These are phyloP conservation scores for Petroica traversi DNA, from an alignment of 2,113 vertebrate species.

Conservation along the genomic window DNA sequence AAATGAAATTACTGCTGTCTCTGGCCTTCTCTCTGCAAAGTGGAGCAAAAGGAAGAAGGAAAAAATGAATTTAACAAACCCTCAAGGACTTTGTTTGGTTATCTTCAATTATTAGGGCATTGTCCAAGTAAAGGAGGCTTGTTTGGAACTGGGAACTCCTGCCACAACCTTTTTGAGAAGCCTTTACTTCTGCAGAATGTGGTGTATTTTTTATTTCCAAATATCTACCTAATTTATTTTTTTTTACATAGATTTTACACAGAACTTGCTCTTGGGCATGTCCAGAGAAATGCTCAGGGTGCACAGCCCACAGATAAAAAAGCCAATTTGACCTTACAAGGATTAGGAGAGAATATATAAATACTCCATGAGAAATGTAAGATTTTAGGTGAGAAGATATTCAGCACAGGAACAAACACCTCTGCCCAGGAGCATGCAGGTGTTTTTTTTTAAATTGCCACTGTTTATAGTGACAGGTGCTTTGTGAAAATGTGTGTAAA, in stretches of 20 bases:
- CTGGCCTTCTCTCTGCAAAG: background rate
- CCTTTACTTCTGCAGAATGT: background rate
- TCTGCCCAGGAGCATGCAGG: background rate
- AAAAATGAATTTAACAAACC: background rate
- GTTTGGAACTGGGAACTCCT: background rate
- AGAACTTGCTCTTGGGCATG: background rate
- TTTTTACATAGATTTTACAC: background rate
- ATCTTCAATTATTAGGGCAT: background rate
- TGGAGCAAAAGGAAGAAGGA: background rate
- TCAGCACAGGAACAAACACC: conserved; percentile 11
- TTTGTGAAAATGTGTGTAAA: background rate
- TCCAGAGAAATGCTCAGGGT: background rate
- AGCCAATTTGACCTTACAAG: background rate
- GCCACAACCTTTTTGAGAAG: background rate
- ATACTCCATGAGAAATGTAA: background rate
- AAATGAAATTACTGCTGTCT: background rate
- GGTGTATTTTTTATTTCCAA: background rate
- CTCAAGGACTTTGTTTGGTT: background rate
- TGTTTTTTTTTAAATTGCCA: background rate
- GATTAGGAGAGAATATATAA: background rate
- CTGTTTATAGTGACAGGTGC: background rate
- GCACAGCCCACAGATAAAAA: background rate
- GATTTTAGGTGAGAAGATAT: background rate
- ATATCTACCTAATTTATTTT: background rate
- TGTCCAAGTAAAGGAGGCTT: background rate